Base-by-base conservation (phyloP, 2,797 vertebrate genomes). In the Sebastes dallii region DNA sequence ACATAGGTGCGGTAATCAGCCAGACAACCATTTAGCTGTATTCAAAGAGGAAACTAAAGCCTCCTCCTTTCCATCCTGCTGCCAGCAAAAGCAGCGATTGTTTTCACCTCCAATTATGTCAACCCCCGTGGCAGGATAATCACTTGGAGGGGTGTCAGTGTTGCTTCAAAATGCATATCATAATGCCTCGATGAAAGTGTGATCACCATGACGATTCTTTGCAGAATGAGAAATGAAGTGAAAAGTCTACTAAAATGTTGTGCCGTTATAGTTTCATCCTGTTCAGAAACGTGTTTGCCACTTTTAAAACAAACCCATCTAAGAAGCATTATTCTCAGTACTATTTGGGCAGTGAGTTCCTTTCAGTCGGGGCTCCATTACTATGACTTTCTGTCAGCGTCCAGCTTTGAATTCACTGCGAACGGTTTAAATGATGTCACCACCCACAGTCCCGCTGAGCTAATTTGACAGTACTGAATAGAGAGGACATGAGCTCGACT, bases 391-490 rank as follows among this genome's bases (percentile, higher is more conserved):
- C 80, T 91, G 82, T 92, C 84, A 86, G 73, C 66, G 18, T 75
- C 65, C 64, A 71, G 81, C 88, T 90, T 89, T 89, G 82, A 92
- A 88, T 82, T 90, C 66, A 24, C 74, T 30, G 80, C 73, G 80
- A 86, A 88, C 71, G 61, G 61, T 55, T 86, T 86, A 89, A 86
- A 86, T 78, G 20, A 82, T 79, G 81, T 86, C 88, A 81, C 67
- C 84, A 66, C 73, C 39, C 77, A 78, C 85, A 79, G 85, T 86
- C 66, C 78, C 59, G 4, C 81, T 25, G 58, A 84, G 72, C 85
- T 92, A 84, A 91, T 92, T 88, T 90, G 86, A 89, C 91, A 90
- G 81, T 6, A 75, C 50, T 67, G 87, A 87, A 85, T 60, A 58
- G 58, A 80, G 61, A 60, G 65, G 75, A 79, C 69, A 83, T 55